Base-by-base conservation (phyloP, 2,888 invertebrate genomes). In the Pelosia muscerda region DNA sequence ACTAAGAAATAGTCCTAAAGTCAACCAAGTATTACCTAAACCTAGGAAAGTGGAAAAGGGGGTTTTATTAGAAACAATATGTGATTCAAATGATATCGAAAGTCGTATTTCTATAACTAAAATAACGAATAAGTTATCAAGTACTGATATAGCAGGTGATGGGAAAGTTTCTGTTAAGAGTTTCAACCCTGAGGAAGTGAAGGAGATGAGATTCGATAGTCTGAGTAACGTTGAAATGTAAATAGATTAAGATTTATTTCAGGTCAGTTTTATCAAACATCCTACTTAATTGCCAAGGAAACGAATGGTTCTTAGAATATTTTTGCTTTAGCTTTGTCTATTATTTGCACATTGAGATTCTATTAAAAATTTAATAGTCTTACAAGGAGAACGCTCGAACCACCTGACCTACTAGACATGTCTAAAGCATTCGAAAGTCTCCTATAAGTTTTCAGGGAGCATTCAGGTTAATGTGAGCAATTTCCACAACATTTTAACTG, bases 61-160 rank as follows among this genome's bases (percentile, higher is more conserved):
- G 1, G 90, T 92, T 0, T 74, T 92, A n/a, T 75, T 93, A 82
- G 93, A 92, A 79, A 84, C 87, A 6, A 88, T 92, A 74, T 91
- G 91, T 72, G 94, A 93, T 74, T 87, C 89, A 11, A 93, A 91
- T 72, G 95, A 95, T 70, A 90, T 95, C 72, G 95, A 95, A 76
- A 94, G 91, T 86, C 90, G 93, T 70, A 95, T 95, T 82, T 93
- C 95, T n/a, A 95, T 95, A 71, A 95, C 94, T 3, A 95, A 95
- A 83, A 95, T 95, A 68, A 94, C 94, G 4, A 95, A 95, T 81
- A 95, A 94, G 71, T 71, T 94, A 54, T 93, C 93, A 0, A 91
- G 86, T 82, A 92, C 94, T 15, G 94, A 94, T 62, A 73, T 92
- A 10, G 86, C 88, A 0, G 90, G 88, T 15, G 89, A 89, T 8